Evolutionary conservation across 2,113 vertebrate genomes (phyloP), one percentile per base, ranked within the genome.

Genomic region (Crocuta crocuta): DNA sequence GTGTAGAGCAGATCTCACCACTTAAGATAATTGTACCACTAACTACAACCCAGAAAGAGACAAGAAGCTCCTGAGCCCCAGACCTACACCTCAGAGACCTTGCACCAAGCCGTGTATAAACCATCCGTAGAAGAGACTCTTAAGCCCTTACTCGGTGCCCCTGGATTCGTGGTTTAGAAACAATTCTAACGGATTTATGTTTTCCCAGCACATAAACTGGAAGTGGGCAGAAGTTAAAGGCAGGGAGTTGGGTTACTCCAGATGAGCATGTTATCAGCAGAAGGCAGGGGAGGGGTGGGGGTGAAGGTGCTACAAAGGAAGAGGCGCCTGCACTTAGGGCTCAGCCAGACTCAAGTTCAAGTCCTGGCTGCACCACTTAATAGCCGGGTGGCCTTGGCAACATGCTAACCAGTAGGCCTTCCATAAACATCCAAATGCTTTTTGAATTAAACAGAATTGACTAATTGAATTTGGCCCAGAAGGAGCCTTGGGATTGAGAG

Each of bases 361-460:
- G 74, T 90, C 91, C 74, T 61, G 74, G 86, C 92, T 92, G 66
- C 91, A 74, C 55, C 92, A 95, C 89, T 87, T 61, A 35, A 76
- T 28, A 83, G 74, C 78, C 10, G 28, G 83, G 95, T 97, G 95
- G 94, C 94, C 94, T 48, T 96, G 94, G 95, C 89, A 95, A 89
- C 79, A 66, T 28, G 86, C 86, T 93, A 83, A 89, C 95, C 86
- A 95, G 86, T 21, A 83, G 95, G 80, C 73, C 80, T 94, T 93
- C 87, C 89, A 61, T 81, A 96, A 97, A 97, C 94, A 95, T 66
- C 43, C 16, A 94, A 92, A 96, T 89, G 74, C 70, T 94, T 97
- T 97, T 39, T 84, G 94, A 97, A 96, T 94, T 86, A 96, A 96
- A 96, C 70, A 93, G 26, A 97, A 95, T 16, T 84, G 87, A 92